Evolutionary conservation across 2,888 invertebrate species (phyloP), one percentile per base, ranked within the genome.

Genomic region (Biston betularia): DNA sequence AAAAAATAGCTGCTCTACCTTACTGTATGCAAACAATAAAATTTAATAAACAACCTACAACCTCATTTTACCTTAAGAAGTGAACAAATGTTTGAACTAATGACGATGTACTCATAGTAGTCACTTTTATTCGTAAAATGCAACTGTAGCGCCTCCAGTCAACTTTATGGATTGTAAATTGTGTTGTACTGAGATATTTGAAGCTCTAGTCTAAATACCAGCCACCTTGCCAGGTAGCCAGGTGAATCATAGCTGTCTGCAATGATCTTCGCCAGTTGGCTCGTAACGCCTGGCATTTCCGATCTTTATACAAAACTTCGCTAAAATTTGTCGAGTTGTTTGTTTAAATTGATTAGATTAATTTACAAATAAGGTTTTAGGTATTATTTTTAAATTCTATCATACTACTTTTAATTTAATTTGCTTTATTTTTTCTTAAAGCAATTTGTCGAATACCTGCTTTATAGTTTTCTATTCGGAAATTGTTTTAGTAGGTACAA

Each of bases 191-290:
- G 15, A 53, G 15, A 58, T 56, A 65, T 53, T 50, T 55, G 49
- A 59, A 65, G 62, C 59, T 15, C 46, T 57, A 62, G 57, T 42
- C 58, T 52, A 61, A 54, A 50, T 52, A 60, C 50, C 56, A 24
- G 11, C 40, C 38, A 48, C 48, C 49, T 55, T 54, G 34, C 34
- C 67, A 68, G 63, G 68, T 72, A 65, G 62, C 45, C 56, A 67
- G 62, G 60, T 72, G 74, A 74, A 33, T 74, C 70, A 74, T 59
- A 52, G 56, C 44, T 56, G 66, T 66, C 61, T 63, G 61, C 63
- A 57, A 61, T 64, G 54, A 56, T 69, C 50, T 60, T 61, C 57
- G 54, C 57, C 56, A 65, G 65, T 38, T 65, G 54, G 38, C 14
- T 11, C 38, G 35, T 2, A 68, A 60, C 62, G 69, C 49, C 49